Conservation (phyloP, 92 coral and sea anemone species). For the Umimayanthus kanabou region DNA sequence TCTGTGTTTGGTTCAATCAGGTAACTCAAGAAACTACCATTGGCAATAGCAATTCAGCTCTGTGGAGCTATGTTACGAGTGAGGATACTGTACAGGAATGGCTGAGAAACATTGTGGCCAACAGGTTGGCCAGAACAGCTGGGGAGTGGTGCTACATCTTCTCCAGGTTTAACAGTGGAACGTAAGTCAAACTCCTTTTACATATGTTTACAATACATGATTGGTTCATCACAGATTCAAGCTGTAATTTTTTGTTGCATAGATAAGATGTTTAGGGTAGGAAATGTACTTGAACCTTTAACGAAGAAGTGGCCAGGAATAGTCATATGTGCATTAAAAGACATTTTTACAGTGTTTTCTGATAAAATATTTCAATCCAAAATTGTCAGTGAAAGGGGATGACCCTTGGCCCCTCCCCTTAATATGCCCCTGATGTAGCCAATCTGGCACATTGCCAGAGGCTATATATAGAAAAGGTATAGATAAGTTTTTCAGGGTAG, state of each 20-base stretch:
- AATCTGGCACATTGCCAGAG: too few species aligned
- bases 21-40: constrained; percentile 96
- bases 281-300: background rate
- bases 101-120: constrained; percentile 82
- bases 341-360: too few species aligned
- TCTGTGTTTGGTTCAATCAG: constrained; percentile 39
- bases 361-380: too few species aligned
- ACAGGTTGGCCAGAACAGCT: constrained; percentile 75
- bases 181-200: constrained; percentile 63
- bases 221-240: too few species aligned
- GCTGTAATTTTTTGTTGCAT: background rate
- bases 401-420: too few species aligned
- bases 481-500: background rate
- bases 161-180: constrained; percentile 90
- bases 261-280: background rate
- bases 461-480: too few species aligned
- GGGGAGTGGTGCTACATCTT: constrained; percentile 82
- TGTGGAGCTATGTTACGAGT: constrained; percentile 82
- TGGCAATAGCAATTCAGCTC: constrained; percentile 72
- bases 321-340: too few species aligned
- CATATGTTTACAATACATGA: too few species aligned
- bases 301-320: too few species aligned
- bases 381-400: too few species aligned
- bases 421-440: too few species aligned
- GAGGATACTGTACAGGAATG: constrained; percentile 81